Evolutionary conservation across 2,113 vertebrate species (phyloP).

Genomic region (Todiramphus chloris): DNA sequence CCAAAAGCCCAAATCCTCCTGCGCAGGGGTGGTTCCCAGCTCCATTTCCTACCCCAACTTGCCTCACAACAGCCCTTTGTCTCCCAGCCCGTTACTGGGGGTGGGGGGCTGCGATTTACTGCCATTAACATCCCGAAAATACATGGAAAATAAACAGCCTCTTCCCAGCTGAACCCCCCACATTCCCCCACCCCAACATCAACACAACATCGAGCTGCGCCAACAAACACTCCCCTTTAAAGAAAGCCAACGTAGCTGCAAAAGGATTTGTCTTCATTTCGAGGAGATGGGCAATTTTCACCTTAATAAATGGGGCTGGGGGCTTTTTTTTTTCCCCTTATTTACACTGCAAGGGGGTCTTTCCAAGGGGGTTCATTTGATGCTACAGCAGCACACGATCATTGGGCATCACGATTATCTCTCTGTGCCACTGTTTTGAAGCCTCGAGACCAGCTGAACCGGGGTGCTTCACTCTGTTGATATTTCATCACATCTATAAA

Average conservation of each 20-base stretch:
- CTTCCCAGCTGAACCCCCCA: neutral
- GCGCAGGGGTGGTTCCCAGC: rapidly evolving
- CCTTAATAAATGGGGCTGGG: neutral
- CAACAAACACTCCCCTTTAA: neutral
- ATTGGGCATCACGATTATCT: rapidly evolving
- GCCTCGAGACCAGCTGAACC: neutral
- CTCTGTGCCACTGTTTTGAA: neutral
- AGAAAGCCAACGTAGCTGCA: neutral
- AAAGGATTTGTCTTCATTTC: neutral
- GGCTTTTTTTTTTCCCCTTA: neutral
- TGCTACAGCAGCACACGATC: neutral
- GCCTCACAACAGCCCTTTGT: neutral
- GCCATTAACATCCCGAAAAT: neutral
- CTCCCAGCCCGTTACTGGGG: neutral
- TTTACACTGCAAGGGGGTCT: neutral
- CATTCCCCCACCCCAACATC: neutral
- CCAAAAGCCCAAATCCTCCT: rapidly evolving
- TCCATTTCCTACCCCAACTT: rapidly evolving
- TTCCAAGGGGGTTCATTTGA: neutral
- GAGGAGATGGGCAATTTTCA: neutral
- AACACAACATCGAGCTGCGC: neutral
- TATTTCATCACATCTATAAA: neutral
- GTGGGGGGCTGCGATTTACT: neutral
- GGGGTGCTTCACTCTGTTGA: neutral
- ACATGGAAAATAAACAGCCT: neutral